Conservation (phyloP, 2,113 vertebrate genomes). For the Megaleporinus macrocephalus region DNA sequence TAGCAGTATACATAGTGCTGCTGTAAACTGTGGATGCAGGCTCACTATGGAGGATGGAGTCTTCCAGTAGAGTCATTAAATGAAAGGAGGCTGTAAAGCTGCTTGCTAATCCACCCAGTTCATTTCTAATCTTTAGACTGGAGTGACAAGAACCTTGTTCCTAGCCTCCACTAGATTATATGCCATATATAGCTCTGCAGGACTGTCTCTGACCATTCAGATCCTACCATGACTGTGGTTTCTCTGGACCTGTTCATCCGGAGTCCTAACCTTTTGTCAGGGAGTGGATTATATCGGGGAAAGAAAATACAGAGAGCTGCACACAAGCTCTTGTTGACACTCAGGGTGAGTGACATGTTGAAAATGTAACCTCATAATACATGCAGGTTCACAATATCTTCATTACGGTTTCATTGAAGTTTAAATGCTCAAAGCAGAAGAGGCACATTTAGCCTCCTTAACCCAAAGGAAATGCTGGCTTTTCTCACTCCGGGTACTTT, state of each 20-base stretch:
- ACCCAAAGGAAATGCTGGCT: too few relatives aligned
- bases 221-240: background rate
- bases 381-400: too few relatives aligned
- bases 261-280: slow-evolving; percentile 12
- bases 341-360: too few relatives aligned
- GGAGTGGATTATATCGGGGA: slow-evolving; percentile 65
- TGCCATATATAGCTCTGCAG: background rate
- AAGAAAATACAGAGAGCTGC: slow-evolving; percentile 47
- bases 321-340: background rate
- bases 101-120: background rate
- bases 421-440: too few relatives aligned
- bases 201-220: background rate
- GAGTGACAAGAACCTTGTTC: slow-evolving; percentile 69
- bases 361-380: too few relatives aligned
- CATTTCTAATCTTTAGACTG: slow-evolving; percentile 59
- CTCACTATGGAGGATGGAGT: too few relatives aligned
- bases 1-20: too few relatives aligned
- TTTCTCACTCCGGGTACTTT: too few relatives aligned
- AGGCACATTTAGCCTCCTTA: too few relatives aligned
- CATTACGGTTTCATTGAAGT: too few relatives aligned
- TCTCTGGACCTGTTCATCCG: background rate
- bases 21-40: too few relatives aligned
- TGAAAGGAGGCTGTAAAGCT: background rate
- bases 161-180: background rate
- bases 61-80: background rate